These are phyloP conservation scores for Decapterus maruadsi DNA, from an alignment of 2,797 vertebrate species.

Conservation along the genomic window DNA sequence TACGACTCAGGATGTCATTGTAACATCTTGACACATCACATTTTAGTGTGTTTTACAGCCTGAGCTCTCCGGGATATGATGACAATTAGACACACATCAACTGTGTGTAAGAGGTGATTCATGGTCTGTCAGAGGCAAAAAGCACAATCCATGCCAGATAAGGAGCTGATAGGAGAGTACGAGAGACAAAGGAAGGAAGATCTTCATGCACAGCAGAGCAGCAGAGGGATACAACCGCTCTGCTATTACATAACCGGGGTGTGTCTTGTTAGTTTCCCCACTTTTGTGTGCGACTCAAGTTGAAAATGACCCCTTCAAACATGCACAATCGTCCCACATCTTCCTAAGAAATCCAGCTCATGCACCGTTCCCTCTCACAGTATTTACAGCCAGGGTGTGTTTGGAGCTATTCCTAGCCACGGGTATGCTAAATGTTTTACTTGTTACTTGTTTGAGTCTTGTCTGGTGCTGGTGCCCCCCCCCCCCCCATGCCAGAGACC, in stretches of 20 bases:
- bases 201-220: not conserved
- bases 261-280: not conserved
- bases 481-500: conserved; percentile 13
- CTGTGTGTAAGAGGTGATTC: conserved; percentile 54
- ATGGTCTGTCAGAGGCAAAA: conserved; percentile 17
- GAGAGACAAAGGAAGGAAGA: not conserved
- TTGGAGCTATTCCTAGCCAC: conserved; percentile 29
- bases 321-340: not conserved
- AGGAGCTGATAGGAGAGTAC: not conserved
- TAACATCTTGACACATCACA: conserved; percentile 29
- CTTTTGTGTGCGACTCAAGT: not conserved
- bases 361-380: not conserved
- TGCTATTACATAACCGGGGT: not conserved
- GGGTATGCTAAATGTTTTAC: conserved; percentile 41
- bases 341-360: not conserved
- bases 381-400: not conserved
- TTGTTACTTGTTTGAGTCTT: conserved; percentile 41
- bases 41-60: conserved; percentile 37
- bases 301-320: not conserved
- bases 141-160: not conserved
- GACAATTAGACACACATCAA: conserved; percentile 31
- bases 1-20: conserved; percentile 33
- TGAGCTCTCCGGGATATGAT: conserved; percentile 16
- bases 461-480: conserved; percentile 27
- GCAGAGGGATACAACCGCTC: not conserved